Conservation (phyloP, 2,888 invertebrate genomes). For the Phaonia tiefii region DNA sequence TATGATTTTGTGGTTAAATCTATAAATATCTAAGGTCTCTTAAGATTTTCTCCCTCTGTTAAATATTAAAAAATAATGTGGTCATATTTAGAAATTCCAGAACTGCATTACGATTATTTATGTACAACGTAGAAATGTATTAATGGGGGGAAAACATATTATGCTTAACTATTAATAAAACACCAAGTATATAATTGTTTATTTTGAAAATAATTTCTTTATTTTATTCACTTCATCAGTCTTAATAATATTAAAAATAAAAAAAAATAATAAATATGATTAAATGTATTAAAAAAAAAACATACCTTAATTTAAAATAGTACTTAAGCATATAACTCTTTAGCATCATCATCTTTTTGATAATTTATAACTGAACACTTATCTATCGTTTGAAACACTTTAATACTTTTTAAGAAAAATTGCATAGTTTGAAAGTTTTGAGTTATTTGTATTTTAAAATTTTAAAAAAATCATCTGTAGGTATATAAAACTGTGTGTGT, state of each 20-base stretch:
- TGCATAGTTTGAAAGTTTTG: constrained; percentile 73
- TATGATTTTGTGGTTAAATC: no score
- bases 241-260: constrained; percentile 34
- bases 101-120: no score
- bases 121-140: no score
- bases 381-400: constrained; percentile 40
- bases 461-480: background rate
- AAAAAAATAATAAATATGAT: constrained; percentile 27
- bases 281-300: constrained; percentile 11
- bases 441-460: constrained; percentile 6
- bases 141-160: no score
- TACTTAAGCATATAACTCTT: constrained; percentile 43
- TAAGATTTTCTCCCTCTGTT: no score
- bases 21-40: no score
- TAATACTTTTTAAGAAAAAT: constrained; percentile 72
- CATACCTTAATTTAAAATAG: constrained; percentile 46
- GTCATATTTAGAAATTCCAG: no score
- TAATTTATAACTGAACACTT: constrained; percentile 56
- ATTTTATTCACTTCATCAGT: background rate
- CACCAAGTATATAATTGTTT: constrained; percentile 15
- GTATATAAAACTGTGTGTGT: constrained; percentile 13
- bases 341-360: constrained; percentile 22
- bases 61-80: no score
- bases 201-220: constrained; percentile 3
- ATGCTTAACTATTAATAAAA: constrained; percentile 36